Percentiles rank a stretch among this genome's conserved stretches.
phyloP scores from a whole-genome alignment of 2,888 invertebrate species.

The Gymnoscelis rufifasciata region DNA sequence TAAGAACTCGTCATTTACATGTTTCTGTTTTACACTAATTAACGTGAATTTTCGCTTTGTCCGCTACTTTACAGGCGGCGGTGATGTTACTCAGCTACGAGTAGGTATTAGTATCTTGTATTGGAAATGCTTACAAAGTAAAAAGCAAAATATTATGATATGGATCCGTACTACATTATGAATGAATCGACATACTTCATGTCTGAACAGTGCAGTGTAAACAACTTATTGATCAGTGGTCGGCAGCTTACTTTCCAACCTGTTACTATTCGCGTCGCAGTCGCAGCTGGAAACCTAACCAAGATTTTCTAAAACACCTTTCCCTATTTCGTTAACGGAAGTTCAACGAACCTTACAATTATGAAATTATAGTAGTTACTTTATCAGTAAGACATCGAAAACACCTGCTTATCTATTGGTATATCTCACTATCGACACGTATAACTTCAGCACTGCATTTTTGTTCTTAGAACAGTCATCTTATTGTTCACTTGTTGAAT shows the following conservation, averaged over 20 bases:
- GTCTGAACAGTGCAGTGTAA: not conserved
- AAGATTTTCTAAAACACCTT: constrained; percentile 50
- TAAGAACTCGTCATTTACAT: constrained; percentile 34
- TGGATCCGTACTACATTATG: not conserved
- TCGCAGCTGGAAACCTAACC: constrained; percentile 37
- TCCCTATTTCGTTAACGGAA: constrained; percentile 62
- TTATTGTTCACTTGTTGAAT: constrained; percentile 19
- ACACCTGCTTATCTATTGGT: constrained; percentile 49
- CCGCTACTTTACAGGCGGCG: too few species aligned
- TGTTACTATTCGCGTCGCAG: constrained; percentile 31
- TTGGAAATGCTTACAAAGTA: not conserved
- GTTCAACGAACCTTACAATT: constrained; percentile 69
- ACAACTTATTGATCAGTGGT: constrained; percentile 2
- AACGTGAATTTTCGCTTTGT: not conserved
- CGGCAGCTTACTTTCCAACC: constrained; percentile 26
- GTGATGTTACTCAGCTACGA: too few species aligned
- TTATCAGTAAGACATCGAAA: constrained; percentile 56
- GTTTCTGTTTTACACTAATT: not conserved
- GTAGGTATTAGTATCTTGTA: too few species aligned
- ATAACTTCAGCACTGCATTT: constrained; percentile 11
- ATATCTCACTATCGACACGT: constrained; percentile 36
- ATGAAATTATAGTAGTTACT: constrained; percentile 38
- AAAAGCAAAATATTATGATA: constrained; percentile 3
- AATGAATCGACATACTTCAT: not conserved
- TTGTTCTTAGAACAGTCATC: constrained; percentile 6